phyloP scores from a whole-genome alignment of 1,140 invertebrate species.

The Ostrea denselamellosa region DNA sequence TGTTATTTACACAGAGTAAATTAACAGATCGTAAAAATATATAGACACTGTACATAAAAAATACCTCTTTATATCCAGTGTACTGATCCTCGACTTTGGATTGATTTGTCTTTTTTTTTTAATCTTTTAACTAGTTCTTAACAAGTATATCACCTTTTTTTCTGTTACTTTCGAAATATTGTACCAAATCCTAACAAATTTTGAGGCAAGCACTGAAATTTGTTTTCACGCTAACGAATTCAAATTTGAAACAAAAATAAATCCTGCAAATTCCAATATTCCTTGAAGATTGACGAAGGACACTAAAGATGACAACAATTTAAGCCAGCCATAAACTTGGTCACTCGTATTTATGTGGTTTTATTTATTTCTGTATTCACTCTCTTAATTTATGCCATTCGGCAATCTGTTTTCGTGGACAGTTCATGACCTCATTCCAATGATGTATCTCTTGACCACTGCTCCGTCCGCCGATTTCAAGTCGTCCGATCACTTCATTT shows the following conservation, averaged over 20 bases:
- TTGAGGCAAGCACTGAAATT: background rate
- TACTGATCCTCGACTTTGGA: background rate
- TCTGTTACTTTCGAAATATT: background rate
- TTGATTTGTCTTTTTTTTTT: background rate
- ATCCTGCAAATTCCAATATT: background rate
- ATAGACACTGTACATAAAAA: background rate
- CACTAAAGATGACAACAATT: background rate
- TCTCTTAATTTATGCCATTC: constrained; percentile 98
- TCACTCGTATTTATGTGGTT: background rate
- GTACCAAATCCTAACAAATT: background rate
- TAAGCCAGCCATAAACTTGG: background rate
- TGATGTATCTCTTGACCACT: constrained; percentile 91
- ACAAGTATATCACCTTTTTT: background rate
- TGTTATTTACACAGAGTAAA: background rate
- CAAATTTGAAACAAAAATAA: background rate
- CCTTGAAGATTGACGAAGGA: background rate
- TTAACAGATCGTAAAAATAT: background rate
- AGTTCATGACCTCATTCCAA: constrained; percentile 97
- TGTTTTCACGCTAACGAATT: background rate
- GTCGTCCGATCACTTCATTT: constrained; percentile 97
- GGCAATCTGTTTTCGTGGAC: constrained; percentile 97
- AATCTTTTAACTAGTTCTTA: background rate
- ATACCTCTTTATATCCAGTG: background rate
- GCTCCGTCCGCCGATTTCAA: constrained; percentile 90
- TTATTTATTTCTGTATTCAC: constrained; percentile 58